These are phyloP conservation scores for Hozukius guyotensis DNA, from an alignment of 2,797 vertebrate genomes.

Conservation along the genomic window DNA sequence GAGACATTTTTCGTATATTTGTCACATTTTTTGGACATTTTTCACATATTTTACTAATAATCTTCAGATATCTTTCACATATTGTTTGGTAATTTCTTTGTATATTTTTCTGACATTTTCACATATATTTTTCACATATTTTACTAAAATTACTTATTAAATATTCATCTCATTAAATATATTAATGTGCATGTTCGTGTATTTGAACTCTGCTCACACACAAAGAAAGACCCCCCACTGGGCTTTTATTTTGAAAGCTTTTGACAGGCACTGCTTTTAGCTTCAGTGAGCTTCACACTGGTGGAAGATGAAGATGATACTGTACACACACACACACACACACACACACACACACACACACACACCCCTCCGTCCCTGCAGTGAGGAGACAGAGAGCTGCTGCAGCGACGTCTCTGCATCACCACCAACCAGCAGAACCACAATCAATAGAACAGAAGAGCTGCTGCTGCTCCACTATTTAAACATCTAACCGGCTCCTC, in stretches of 20 bases:
- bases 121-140: no score
- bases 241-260: conserved; percentile 59
- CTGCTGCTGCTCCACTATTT: no score
- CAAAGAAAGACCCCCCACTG: no score
- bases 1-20: no score
- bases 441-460: neutral
- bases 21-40: no score
- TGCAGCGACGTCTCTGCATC: conserved; percentile 50
- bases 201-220: no score
- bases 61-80: no score
- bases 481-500: no score
- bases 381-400: conserved; percentile 42
- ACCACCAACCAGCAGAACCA: neutral
- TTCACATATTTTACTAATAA: no score
- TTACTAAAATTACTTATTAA: neutral
- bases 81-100: no score
- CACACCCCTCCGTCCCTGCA: conserved; percentile 44
- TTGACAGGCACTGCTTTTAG: neutral
- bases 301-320: conserved; percentile 8
- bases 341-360: conserved; percentile 8
- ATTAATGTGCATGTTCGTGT: neutral
- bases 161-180: neutral
- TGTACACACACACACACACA: neutral
- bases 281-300: conserved; percentile 15
- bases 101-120: no score